Evolutionary conservation across 2,888 invertebrate species (phyloP).

Genomic region (Ochropacha duplaris): DNA sequence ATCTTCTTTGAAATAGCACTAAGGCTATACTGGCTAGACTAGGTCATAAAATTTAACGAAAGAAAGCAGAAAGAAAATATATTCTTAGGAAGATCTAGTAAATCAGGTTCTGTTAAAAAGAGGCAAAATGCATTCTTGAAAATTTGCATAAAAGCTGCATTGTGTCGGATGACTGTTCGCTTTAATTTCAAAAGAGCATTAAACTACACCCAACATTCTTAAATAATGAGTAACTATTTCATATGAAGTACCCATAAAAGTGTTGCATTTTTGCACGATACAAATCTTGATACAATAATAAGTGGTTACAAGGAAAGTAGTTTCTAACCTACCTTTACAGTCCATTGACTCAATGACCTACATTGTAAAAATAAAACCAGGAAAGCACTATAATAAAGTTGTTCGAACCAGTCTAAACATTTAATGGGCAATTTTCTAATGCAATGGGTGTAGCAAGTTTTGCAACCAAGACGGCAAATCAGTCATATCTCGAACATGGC

Average conservation of each 20-base stretch:
- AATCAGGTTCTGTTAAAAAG: not conserved
- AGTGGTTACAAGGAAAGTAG: not conserved
- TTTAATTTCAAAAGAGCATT: not conserved
- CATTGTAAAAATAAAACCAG: conserved; percentile 1
- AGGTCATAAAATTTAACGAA: too few species aligned
- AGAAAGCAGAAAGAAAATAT: not conserved
- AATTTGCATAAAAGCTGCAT: not conserved
- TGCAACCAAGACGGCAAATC: not conserved
- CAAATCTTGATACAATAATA: not conserved
- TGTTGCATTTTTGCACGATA: not conserved
- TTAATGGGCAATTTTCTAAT: not conserved
- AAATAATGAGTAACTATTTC: not conserved
- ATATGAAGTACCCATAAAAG: not conserved
- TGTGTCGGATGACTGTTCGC: not conserved
- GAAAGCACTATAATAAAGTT: not conserved
- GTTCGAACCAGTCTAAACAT: not conserved
- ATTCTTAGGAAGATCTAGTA: not conserved
- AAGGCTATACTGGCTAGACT: too few species aligned
- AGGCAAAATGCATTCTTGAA: not conserved
- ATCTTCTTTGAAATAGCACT: too few species aligned
- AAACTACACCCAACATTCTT: not conserved
- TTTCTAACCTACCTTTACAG: not conserved
- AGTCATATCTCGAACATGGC: not conserved
- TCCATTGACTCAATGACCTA: not conserved
- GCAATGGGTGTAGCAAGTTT: not conserved